Base-by-base conservation (phyloP, 2,797 vertebrate species). In the Sciurus vulgaris region DNA sequence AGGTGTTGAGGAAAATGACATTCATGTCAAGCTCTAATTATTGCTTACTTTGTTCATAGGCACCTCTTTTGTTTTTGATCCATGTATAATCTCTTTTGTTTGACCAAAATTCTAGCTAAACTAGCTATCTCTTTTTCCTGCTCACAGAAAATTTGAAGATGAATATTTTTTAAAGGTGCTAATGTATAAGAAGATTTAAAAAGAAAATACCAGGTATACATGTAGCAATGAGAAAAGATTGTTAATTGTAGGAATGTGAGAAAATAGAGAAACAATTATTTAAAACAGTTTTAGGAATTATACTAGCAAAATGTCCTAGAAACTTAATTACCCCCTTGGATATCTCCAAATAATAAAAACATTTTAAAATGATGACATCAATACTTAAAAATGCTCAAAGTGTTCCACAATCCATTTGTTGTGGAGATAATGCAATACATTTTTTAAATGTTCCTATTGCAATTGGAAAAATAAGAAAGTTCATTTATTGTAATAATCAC, bases 371-470 rank as follows among this genome's bases (percentile, higher is more conserved):
- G 56, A 94, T 70, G 38, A 59, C 30, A 41, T 20, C 86, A 3
- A 76, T 61, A 67, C 26, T 85, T 81, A 26, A 70, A 84, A 82
- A 74, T 56, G 20, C 84, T 1, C 44, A 72, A 47, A 88, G 5
- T 93, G 56, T 85, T 92, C n/a, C 17, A 54, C 8, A 79, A 63
- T 69, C 14, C 4, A 38, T 49, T 76, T 88, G 33, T 78, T 28
- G 7, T 30, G 9, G 26, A 82, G 0, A 85, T 6, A 87, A 82
- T 51, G 17, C 30, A 61, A 18, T 26, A 0, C 0, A 61, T 22
- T 59, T 89, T 92, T 33, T 41, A 86, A 89, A 76, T 83, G 5
- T 91, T 93, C 77, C 33, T 74, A 61, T 69, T 26, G 87, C 93
- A 89, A 86, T 38, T 61, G 14, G 72, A 79, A 73, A 89, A 63